Conservation (phyloP, 1,140 invertebrate species). For the Chrysopa pallens region DNA sequence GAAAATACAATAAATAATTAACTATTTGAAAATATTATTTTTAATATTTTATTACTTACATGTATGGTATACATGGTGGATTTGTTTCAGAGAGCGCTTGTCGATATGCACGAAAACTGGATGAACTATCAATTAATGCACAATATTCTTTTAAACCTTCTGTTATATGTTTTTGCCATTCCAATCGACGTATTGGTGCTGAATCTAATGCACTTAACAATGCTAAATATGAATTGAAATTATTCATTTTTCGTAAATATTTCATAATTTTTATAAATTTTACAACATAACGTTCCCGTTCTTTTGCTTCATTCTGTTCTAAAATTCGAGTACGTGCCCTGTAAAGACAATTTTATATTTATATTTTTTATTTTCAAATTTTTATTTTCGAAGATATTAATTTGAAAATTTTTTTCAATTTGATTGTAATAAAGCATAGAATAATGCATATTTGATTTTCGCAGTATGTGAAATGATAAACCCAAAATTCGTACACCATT, state of each 20-base stretch:
- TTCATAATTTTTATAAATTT: constrained; percentile 99
- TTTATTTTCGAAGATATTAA: too few relatives aligned
- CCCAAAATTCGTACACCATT: too few relatives aligned
- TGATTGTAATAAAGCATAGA: too few relatives aligned
- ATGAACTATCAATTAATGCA: constrained; percentile 87
- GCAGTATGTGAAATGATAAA: too few relatives aligned
- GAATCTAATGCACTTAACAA: constrained; percentile 92
- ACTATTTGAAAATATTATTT: background rate
- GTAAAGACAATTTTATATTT: constrained; percentile 15
- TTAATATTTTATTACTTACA: constrained; percentile 46
- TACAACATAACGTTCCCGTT: constrained; percentile 87
- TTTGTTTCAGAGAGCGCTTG: constrained; percentile 84
- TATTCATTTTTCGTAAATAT: constrained; percentile 88
- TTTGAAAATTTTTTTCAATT: too few relatives aligned
- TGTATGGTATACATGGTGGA: constrained; percentile 96
- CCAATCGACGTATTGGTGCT: constrained; percentile 80
- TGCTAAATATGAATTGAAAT: constrained; percentile 97
- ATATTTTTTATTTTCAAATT: too few relatives aligned
- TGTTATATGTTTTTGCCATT: constrained; percentile 86
- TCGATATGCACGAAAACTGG: constrained; percentile 88
- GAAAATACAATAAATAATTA: constrained; percentile 2
- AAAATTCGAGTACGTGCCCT: constrained; percentile 65
- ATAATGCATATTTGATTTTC: too few relatives aligned
- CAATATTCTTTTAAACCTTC: constrained; percentile 90
- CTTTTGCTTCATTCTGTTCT: constrained; percentile 68